A percentile compares a stretch with the other conserved stretches of the same genome.
Evolutionary conservation across 2,888 invertebrate species (phyloP).

Genomic region (Axea sp.): DNA sequence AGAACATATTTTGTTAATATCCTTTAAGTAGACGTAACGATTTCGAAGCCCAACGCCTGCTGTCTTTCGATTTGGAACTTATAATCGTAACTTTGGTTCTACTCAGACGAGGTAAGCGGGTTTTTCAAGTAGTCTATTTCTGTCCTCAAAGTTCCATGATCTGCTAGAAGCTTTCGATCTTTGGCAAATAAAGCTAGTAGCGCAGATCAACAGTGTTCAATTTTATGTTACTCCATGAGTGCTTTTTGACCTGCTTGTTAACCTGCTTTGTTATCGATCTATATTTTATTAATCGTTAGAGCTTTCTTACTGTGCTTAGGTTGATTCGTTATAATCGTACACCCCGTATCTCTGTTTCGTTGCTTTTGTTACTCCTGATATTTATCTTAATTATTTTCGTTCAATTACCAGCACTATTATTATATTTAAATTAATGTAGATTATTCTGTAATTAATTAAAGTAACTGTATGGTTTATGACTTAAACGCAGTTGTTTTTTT

Average conservation of each 20-base stretch:
- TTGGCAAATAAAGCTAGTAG: conserved; percentile 17
- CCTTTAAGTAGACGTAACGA: conserved; percentile 37
- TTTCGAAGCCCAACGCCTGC: conserved; percentile 26
- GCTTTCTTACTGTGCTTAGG: conserved; percentile 7
- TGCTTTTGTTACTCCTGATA: too few relatives aligned
- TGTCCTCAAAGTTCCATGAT: conserved; percentile 11
- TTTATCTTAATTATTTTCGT: too few relatives aligned
- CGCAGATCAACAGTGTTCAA: conserved; percentile 7
- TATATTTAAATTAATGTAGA: too few relatives aligned
- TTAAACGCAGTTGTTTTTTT: too few relatives aligned
- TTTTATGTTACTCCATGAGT: conserved; percentile 1
- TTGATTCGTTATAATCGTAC: background rate
- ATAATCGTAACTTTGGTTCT: conserved; percentile 55
- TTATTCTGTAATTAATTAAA: too few relatives aligned
- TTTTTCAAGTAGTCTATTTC: conserved; percentile 33
- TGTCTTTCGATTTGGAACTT: conserved; percentile 47
- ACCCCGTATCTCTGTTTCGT: too few relatives aligned
- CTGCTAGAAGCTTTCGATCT: conserved; percentile 22
- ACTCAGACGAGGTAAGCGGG: conserved; percentile 67
- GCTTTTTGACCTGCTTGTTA: conserved; percentile 20
- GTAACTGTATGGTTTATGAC: too few relatives aligned
- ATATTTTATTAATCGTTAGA: conserved; percentile 10
- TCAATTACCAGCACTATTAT: too few relatives aligned
- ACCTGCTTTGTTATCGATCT: conserved; percentile 6
- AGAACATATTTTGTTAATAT: too few relatives aligned